phyloP scores from a whole-genome alignment of 2,113 vertebrate species.

The Nycticorax nycticorax region DNA sequence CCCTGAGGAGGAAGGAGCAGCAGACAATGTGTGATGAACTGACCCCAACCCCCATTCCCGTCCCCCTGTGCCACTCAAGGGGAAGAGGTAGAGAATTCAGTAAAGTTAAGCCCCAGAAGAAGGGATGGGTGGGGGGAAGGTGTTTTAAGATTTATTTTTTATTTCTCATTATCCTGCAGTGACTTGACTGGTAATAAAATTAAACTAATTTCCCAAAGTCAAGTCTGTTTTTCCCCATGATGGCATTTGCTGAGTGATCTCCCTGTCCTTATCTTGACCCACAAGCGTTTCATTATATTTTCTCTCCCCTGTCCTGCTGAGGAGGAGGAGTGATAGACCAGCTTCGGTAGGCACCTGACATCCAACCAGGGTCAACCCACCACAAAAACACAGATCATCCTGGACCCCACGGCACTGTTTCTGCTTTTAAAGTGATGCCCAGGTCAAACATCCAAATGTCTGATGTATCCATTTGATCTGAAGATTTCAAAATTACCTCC shows the following conservation, averaged over 20 bases:
- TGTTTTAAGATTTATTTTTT: not conserved
- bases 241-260: not conserved
- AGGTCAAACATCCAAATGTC: not conserved
- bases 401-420: not conserved
- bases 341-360: not conserved
- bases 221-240: not conserved
- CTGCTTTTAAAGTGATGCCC: not conserved
- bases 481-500: not conserved
- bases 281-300: not conserved
- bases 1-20: too few species aligned
- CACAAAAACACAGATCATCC: not conserved
- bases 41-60: too few species aligned
- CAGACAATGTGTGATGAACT: too few species aligned
- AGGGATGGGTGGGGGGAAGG: not conserved
- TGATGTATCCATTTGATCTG: not conserved
- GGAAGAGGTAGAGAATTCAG: too few species aligned
- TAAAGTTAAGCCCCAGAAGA: not conserved
- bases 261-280: not conserved
- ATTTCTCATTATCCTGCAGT: not conserved
- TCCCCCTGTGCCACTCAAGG: accelerated
- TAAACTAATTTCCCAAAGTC: not conserved
- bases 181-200: not conserved
- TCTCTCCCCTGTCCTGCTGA: not conserved
- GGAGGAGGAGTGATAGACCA: not conserved
- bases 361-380: not conserved